Evolutionary conservation across 2,113 vertebrate species (phyloP).

Genomic region (Eurypyga helias): DNA sequence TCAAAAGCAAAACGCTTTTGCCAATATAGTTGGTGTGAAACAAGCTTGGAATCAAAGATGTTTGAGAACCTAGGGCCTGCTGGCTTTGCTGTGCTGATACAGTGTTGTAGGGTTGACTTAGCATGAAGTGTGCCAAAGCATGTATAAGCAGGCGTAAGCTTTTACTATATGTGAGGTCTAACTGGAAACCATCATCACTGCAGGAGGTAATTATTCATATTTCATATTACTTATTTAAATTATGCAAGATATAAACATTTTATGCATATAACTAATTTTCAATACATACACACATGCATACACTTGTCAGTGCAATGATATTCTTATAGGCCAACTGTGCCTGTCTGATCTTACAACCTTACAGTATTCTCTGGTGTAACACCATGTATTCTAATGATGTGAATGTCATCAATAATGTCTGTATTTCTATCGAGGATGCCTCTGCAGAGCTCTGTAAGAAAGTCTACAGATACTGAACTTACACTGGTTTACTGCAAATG

Average conservation of each 20-base stretch:
- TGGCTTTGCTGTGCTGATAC: background rate
- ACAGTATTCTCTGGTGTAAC: background rate
- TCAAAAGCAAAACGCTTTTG: background rate
- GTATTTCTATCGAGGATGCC: background rate
- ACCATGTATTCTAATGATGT: background rate
- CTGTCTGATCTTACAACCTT: background rate
- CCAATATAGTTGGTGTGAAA: background rate
- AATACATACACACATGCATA: background rate
- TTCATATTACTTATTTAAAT: background rate
- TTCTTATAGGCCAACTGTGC: background rate
- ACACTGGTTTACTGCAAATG: background rate
- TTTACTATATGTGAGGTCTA: background rate
- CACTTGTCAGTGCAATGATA: background rate
- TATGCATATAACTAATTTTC: background rate
- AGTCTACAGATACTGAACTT: background rate
- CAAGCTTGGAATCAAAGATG: background rate
- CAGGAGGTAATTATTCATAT: background rate
- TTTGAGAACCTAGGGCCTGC: background rate
- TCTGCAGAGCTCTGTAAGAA: background rate
- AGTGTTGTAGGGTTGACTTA: background rate
- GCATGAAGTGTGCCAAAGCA: too few relatives aligned
- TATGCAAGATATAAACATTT: background rate
- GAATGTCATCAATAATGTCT: background rate
- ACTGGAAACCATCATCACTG: background rate
- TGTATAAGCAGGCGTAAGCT: too few relatives aligned